phyloP scores from a whole-genome alignment of 92 coral and sea anemone species.

The Epizoanthus rinbou region DNA sequence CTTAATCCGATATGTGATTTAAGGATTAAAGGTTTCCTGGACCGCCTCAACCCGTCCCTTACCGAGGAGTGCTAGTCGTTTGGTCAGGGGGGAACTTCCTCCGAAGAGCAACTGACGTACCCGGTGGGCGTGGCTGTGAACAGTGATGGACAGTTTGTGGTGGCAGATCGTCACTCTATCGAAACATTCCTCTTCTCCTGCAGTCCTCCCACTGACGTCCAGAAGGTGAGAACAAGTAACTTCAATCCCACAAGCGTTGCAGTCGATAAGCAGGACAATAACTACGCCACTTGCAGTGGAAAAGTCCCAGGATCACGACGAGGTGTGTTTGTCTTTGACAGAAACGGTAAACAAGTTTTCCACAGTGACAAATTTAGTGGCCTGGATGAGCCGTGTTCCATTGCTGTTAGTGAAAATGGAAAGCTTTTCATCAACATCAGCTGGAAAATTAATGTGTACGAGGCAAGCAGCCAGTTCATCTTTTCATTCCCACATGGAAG shows the following conservation, averaged over 20 bases:
- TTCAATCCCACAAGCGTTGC: slow-evolving; percentile 9
- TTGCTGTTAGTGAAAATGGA: slow-evolving; percentile 6
- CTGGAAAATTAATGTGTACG: not conserved
- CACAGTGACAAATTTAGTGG: not conserved
- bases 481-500: not conserved
- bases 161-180: not conserved
- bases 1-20: slow-evolving; percentile 21
- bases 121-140: slow-evolving; percentile 35
- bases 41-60: too few species aligned
- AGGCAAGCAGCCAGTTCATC: not conserved
- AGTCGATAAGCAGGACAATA: not conserved
- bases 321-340: slow-evolving; percentile 1
- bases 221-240: not conserved
- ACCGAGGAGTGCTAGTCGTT: not conserved
- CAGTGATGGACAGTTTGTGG: slow-evolving; percentile 24
- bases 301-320: not conserved
- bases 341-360: not conserved
- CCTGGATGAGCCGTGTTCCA: not conserved
- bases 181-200: too few species aligned
- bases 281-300: not conserved
- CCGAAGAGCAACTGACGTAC: not conserved
- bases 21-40: not conserved
- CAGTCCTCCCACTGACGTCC: not conserved
- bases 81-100: not conserved
- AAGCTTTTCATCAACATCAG: not conserved